Evolutionary conservation across 2,797 vertebrate genomes (phyloP).

Genomic region (Hyperoplus lanceolatus): DNA sequence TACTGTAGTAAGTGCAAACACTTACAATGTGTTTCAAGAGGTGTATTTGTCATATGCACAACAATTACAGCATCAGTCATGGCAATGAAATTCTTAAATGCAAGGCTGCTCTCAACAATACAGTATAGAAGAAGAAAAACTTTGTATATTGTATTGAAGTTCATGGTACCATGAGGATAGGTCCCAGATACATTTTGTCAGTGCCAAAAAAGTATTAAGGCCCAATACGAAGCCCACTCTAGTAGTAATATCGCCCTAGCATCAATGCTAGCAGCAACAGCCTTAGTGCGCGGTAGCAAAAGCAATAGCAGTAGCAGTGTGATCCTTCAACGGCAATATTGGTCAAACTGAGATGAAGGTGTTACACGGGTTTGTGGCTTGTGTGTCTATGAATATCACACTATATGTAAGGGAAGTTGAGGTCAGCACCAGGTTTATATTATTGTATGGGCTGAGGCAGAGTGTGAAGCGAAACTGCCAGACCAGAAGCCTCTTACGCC

Average conservation of each 20-base stretch:
- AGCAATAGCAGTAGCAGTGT: not conserved
- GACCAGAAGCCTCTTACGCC: slow-evolving; percentile 16
- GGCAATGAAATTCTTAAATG: too few species aligned
- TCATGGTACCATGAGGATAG: not conserved
- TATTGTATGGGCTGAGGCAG: slow-evolving; percentile 3
- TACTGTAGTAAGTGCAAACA: not conserved
- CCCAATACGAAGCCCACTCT: not conserved
- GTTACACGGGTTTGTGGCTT: slow-evolving; percentile 33
- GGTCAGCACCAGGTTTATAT: slow-evolving; percentile 40
- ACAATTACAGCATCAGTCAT: too few species aligned
- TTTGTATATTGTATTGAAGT: not conserved
- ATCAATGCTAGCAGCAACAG: not conserved
- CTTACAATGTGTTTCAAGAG: too few species aligned
- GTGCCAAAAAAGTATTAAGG: not conserved
- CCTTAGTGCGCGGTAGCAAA: too few species aligned
- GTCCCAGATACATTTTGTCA: not conserved
- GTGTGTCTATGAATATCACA: not conserved
- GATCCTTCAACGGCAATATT: not conserved
- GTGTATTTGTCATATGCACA: too few species aligned
- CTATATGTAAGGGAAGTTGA: slow-evolving; percentile 34
- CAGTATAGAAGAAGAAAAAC: too few species aligned
- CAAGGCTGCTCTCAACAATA: too few species aligned
- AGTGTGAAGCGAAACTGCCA: slow-evolving; percentile 14
- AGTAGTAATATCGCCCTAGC: not conserved
- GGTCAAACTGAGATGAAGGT: slow-evolving; percentile 29